These are phyloP conservation scores for Rachycentron canadum DNA, from an alignment of 2,797 vertebrate species.

Conservation along the genomic window DNA sequence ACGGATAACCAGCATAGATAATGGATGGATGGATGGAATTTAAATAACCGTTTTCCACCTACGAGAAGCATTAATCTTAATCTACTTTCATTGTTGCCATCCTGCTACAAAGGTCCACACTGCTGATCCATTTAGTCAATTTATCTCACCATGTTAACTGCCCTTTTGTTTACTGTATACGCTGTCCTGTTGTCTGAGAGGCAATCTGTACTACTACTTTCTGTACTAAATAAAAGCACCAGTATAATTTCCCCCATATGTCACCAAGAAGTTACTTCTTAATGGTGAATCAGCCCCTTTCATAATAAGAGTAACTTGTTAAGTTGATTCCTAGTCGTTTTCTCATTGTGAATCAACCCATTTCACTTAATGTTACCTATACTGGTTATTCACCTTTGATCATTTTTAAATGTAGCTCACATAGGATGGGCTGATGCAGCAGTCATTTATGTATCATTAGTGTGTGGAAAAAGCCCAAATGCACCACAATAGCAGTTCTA, in stretches of 20 bases:
- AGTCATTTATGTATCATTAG: slow-evolving; percentile 19
- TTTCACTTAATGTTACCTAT: not conserved
- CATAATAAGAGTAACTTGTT: not conserved
- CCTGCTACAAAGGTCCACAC: not conserved
- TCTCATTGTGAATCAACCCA: not conserved
- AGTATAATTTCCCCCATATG: not conserved
- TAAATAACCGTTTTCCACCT: too few species aligned
- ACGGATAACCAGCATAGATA: too few species aligned
- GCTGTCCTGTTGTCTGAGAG: too few species aligned
- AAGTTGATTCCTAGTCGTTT: not conserved
- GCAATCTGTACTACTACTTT: too few species aligned
- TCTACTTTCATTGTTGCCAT: not conserved
- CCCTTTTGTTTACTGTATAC: not conserved
- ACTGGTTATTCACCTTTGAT: not conserved
- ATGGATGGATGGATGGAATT: too few species aligned
- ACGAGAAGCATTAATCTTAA: slow-evolving; percentile 3
- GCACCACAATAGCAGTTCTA: slow-evolving; percentile 18
- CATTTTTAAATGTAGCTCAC: not conserved
- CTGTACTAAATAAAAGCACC: not conserved
- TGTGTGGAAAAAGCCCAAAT: slow-evolving; percentile 23
- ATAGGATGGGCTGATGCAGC: not conserved
- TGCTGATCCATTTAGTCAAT: not conserved
- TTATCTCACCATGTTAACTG: not conserved
- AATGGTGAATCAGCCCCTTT: not conserved
- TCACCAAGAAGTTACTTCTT: not conserved